Evolutionary conservation across 1,140 invertebrate species (phyloP), one percentile per base, ranked within the genome.

Genomic region (Drosophila virilis): DNA sequence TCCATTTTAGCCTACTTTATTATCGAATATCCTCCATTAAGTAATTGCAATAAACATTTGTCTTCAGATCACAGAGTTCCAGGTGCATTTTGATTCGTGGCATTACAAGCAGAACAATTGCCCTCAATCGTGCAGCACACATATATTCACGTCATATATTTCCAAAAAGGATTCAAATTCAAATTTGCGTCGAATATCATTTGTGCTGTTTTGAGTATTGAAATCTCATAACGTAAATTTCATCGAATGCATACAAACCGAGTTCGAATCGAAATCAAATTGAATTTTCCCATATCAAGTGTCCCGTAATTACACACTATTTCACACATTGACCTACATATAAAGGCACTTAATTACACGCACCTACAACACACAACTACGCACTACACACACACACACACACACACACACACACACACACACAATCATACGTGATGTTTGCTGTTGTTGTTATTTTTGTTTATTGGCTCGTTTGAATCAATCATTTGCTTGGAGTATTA

Each of bases 181-280:
- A 28, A 28, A 48, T 50, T 65, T 10, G 40, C 59, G 70, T 51
- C 52, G 59, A 80, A 89, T 88, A 89, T 84, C 71, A 84, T 90
- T 77, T 86, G 88, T 84, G 86, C 81, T 90, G 88, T 88, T 50
- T 77, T 80, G 81, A 91, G 83, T 91, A 85, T 75, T 74, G 90
- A 91, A 91, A 91, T 91, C 90, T 80, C 90, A 91, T 91, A 91
- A 91, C 90, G 90, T 91, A 91, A 91, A 78, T 89, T 89, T 90
- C 90, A 90, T 91, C 90, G 90, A 91, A 90, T 86, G 82, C 81
- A 74, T 80, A 74, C 61, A 54, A 74, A 67, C 22, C 22, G 22
- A 73, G 43, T 59, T 59, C 55, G 54, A 72, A 81, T 86, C 57
- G 58, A 54, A 79, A 52, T 61, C 61, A n/a, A 45, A 54, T 66